phyloP scores from a whole-genome alignment of 1,140 invertebrate genomes.

The Cydia strobilella region DNA sequence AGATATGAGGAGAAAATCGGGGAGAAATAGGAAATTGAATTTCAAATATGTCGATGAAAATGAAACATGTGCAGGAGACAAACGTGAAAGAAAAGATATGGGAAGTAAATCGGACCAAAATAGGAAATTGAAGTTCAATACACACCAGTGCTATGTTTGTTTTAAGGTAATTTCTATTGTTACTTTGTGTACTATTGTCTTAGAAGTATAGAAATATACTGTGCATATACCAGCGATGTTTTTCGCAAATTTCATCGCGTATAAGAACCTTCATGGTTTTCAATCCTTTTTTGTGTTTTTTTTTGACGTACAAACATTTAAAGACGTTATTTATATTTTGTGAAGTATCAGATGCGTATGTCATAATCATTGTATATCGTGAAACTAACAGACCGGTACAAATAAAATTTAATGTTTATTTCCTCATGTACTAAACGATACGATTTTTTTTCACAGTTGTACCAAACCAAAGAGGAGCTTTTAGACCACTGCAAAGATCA shows the following conservation, averaged over 20 bases:
- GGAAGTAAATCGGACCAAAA: slow-evolving; percentile 15
- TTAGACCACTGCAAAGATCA: slow-evolving; percentile 61
- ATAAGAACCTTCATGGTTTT: no score
- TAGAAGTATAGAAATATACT: neutral
- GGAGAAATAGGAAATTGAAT: slow-evolving; percentile 41
- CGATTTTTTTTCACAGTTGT: slow-evolving; percentile 52
- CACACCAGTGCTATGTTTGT: slow-evolving; percentile 66
- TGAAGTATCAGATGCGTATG: no score
- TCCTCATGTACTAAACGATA: no score
- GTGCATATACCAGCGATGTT: no score
- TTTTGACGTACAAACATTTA: no score
- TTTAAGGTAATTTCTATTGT: slow-evolving; percentile 55
- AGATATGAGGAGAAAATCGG: neutral
- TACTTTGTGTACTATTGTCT: neutral
- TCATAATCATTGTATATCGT: no score
- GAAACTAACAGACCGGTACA: no score
- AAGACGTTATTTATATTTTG: no score
- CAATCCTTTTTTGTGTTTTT: no score
- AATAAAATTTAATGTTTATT: no score
- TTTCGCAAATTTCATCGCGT: no score
- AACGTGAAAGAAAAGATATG: slow-evolving; percentile 26
- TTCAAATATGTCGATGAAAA: slow-evolving; percentile 38
- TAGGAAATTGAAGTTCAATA: slow-evolving; percentile 50
- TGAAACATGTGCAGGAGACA: slow-evolving; percentile 22
- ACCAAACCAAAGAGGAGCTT: slow-evolving; percentile 54